Evolutionary conservation across 2,888 invertebrate species (phyloP).

Genomic region (Biston stratarius): DNA sequence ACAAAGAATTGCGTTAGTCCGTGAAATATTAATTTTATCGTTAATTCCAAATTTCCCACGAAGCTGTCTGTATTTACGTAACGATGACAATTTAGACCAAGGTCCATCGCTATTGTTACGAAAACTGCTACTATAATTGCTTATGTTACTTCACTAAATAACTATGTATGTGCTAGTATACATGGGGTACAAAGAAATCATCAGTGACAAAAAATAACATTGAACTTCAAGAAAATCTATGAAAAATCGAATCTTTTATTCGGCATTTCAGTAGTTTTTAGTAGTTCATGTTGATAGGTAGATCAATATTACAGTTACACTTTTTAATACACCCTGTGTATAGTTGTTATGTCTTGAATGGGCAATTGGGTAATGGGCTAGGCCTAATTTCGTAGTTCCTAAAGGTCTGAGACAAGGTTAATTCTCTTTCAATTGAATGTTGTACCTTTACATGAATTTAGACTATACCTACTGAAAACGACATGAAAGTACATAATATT

Average conservation of each 20-base stretch:
- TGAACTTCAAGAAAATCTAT: too few relatives aligned
- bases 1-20: background rate
- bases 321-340: too few relatives aligned
- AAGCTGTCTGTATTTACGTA: conserved; percentile 9
- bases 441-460: background rate
- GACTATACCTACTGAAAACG: too few relatives aligned
- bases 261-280: too few relatives aligned
- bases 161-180: background rate
- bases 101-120: conserved; percentile 28
- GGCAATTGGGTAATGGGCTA: conserved; percentile 13
- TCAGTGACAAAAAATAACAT: too few relatives aligned
- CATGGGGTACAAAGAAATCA: too few relatives aligned
- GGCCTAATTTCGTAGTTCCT: conserved; percentile 7
- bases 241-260: too few relatives aligned
- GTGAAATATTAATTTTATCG: conserved; percentile 17
- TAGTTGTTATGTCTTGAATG: conserved; percentile 8
- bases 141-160: conserved; percentile 6
- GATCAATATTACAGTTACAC: too few relatives aligned
- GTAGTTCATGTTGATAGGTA: too few relatives aligned
- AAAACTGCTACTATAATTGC: conserved; percentile 18
- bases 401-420: conserved; percentile 7
- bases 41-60: conserved; percentile 28
- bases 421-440: background rate
- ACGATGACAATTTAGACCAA: conserved; percentile 25
- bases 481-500: background rate